phyloP scores from a whole-genome alignment of 2,113 vertebrate species.

The Probosciger aterrimus region DNA sequence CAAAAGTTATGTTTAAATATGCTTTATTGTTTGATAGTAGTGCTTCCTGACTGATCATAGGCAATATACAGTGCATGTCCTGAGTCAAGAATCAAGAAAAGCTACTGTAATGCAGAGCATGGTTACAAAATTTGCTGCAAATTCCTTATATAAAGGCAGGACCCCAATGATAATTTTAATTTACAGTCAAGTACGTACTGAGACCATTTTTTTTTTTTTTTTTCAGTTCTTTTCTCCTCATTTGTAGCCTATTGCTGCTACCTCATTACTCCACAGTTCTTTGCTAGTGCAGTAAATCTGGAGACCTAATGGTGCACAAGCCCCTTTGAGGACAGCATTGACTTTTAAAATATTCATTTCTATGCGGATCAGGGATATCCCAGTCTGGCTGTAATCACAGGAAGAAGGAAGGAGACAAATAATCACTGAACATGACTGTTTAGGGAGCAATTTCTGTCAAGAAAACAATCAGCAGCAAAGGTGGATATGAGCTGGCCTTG shows the following conservation, averaged over 20 bases:
- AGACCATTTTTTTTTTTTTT: not conserved
- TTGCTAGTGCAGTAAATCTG: conserved; percentile 49
- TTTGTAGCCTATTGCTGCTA: not conserved
- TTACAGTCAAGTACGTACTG: not conserved
- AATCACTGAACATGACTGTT: conserved; percentile 47
- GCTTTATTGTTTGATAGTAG: not conserved
- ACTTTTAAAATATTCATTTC: conserved; percentile 63
- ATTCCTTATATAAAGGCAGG: not conserved
- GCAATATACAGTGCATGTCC: not conserved
- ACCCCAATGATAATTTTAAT: not conserved
- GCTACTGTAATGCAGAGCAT: not conserved
- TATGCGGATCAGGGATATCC: conserved; percentile 64
- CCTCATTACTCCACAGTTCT: conserved; percentile 19
- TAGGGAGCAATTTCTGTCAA: conserved; percentile 52
- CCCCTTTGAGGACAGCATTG: conserved; percentile 32
- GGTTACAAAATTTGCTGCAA: not conserved
- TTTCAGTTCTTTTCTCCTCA: not conserved
- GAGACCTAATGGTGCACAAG: conserved; percentile 30
- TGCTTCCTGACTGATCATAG: not conserved
- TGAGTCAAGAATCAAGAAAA: not conserved
- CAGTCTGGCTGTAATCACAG: conserved; percentile 46
- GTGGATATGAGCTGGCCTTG: not conserved
- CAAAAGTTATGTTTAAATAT: not conserved
- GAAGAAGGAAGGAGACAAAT: conserved; percentile 51
- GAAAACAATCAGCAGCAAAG: conserved; percentile 34